A percentile compares a stretch with the other conserved stretches of the same genome.
phyloP scores from a whole-genome alignment of 2,797 vertebrate species.

The Phoeniculus purpureus region DNA sequence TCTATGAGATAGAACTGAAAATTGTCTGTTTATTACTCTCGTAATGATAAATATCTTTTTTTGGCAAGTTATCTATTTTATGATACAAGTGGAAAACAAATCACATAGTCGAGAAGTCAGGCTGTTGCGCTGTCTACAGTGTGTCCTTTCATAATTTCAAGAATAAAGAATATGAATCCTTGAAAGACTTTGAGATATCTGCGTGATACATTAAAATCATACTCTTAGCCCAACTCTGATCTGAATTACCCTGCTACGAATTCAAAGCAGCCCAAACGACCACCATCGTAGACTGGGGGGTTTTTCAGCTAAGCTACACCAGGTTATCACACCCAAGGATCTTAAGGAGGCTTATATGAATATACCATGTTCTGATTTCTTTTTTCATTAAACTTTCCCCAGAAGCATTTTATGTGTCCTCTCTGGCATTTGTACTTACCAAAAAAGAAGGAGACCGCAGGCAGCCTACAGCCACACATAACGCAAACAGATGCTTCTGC shows the following conservation, averaged over 20 bases:
- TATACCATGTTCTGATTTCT: not conserved
- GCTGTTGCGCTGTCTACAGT: not conserved
- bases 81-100: not conserved
- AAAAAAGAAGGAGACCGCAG: conserved; percentile 37
- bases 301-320: not conserved
- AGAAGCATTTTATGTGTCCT: conserved; percentile 16
- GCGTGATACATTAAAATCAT: not conserved
- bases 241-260: not conserved
- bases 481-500: conserved; percentile 64
- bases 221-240: not conserved
- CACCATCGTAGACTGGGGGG: not conserved
- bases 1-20: not conserved
- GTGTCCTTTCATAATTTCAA: conserved; percentile 3
- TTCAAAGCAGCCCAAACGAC: not conserved
- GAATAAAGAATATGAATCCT: conserved; percentile 14
- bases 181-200: not conserved
- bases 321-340: not conserved
- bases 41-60: not conserved
- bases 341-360: not conserved
- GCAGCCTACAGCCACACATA: conserved; percentile 38
- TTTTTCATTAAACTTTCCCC: not conserved
- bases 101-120: not conserved
- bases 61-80: not conserved
- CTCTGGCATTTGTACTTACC: conserved; percentile 19
- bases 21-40: not conserved